These are phyloP conservation scores for Colletes latitarsis DNA, from an alignment of 1,140 invertebrate genomes.

Conservation along the genomic window DNA sequence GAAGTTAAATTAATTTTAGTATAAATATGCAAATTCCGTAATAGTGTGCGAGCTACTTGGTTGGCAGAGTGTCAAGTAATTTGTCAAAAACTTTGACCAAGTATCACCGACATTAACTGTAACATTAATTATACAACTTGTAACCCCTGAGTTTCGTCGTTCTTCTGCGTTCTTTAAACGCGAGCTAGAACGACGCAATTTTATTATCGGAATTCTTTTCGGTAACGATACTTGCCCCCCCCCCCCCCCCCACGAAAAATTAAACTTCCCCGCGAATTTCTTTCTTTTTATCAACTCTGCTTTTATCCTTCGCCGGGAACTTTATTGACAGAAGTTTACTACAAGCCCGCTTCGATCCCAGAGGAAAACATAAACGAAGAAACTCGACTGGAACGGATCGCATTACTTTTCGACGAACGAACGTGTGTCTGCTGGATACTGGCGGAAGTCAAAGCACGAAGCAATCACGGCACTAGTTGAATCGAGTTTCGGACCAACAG, in stretches of 20 bases:
- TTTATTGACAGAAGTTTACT: neutral
- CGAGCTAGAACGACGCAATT: neutral
- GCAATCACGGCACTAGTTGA: slow-evolving; percentile 49
- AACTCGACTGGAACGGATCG: slow-evolving; percentile 32
- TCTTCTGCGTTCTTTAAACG: neutral
- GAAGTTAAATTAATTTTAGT: slow-evolving; percentile 38
- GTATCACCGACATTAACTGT: slow-evolving; percentile 7
- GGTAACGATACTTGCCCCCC: neutral
- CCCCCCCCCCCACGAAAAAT: neutral
- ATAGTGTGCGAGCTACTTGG: neutral
- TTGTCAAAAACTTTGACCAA: slow-evolving; percentile 27
- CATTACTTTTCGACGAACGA: slow-evolving; percentile 16
- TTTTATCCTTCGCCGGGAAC: too few relatives aligned
- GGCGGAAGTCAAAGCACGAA: slow-evolving; percentile 57
- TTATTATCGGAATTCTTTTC: neutral
- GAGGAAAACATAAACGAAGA: neutral
- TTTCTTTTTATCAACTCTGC: neutral
- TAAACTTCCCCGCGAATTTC: neutral
- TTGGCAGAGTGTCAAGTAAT: slow-evolving; percentile 37
- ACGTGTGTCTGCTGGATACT: neutral
- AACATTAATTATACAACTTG: slow-evolving; percentile 30
- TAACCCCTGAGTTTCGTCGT: neutral
- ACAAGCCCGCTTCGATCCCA: neutral
- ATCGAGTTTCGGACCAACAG: slow-evolving; percentile 51
- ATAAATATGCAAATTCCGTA: slow-evolving; percentile 38